Evolutionary conservation across 2,113 vertebrate species (phyloP), one percentile per base, ranked within the genome.

Genomic region (Calidris pygmaea): DNA sequence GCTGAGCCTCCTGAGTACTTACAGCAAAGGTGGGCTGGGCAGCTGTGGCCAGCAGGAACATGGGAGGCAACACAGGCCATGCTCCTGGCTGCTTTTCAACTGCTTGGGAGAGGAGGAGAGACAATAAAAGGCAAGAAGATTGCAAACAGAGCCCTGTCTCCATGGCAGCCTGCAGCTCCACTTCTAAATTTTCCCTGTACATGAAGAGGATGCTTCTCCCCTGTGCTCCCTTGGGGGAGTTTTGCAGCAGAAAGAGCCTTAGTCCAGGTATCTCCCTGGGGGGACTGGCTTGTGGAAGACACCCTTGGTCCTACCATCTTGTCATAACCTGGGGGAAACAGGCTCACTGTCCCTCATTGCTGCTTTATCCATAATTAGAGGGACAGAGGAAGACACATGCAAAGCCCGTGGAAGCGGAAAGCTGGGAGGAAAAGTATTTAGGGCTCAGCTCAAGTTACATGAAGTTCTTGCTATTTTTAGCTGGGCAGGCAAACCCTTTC

Each of bases 131-230:
- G 76, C 81, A 3, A 68, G 56, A 48, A 34, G 90, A 66, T 68
- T 24, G 82, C 88, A 87, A 93, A 83, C 65, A 85, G 87, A 13
- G 90, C 76, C 78, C 86, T 11, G 96, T 97, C 97, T 96, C 97
- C 96, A 96, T 97, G 95, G 96, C 96, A 97, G 96, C 96, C 73
- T 6, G 5, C 59, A 83, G 94, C 93, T 60, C 94, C 85, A 74
- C 87, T 95, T 58, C 93, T 97, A 96, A 96, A 95, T 96, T 96
- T 90, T 92, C 81, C 68, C 94, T 48, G 12, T 32, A 1, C 50
- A 0, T 10, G 71, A 73, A 24, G 91, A 91, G 55, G 78, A 73
- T 75, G 67, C 76, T 91, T 72, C 86, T 92, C 70, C 93, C 75
- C 76, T 73, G 6, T 13, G 1, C 10, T 59, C 11, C 94, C 71